phyloP scores from a whole-genome alignment of 2,113 vertebrate genomes.

The Lophius piscatorius region DNA sequence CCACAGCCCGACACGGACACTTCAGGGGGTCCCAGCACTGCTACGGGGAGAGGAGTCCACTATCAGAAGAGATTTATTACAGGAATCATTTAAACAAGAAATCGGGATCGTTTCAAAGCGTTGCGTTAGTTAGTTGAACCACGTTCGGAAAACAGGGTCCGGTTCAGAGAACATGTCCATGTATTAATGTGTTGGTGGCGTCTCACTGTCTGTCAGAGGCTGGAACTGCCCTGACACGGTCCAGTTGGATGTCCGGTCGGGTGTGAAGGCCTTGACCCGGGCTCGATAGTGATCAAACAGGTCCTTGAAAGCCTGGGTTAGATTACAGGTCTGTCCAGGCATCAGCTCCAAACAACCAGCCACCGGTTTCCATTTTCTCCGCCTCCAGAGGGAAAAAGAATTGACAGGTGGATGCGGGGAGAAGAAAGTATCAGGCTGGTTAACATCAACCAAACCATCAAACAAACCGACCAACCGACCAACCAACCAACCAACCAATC shows the following conservation, averaged over 20 bases:
- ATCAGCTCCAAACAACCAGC: conserved; percentile 45
- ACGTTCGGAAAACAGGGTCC: too few species aligned
- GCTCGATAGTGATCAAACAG: conserved; percentile 18
- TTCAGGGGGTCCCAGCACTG: conserved; percentile 63
- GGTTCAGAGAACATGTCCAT: too few species aligned
- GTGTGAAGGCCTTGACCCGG: conserved; percentile 50
- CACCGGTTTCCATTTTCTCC: conserved; percentile 50
- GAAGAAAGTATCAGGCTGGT: too few species aligned
- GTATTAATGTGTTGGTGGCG: not conserved
- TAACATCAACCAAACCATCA: too few species aligned
- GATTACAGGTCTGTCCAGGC: conserved; percentile 54
- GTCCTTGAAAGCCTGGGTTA: conserved; percentile 52
- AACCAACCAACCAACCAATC: too few species aligned
- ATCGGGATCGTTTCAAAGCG: too few species aligned
- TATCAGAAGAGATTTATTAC: not conserved
- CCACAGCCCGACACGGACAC: conserved; percentile 70
- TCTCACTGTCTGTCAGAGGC: conserved; percentile 72
- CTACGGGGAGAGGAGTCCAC: conserved; percentile 27
- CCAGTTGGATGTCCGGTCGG: conserved; percentile 61
- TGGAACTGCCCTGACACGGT: conserved; percentile 41
- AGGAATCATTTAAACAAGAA: too few species aligned
- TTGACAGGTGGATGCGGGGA: too few species aligned
- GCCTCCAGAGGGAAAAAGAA: conserved; percentile 30
- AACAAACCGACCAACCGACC: too few species aligned
- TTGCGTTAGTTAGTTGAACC: too few species aligned